Evolutionary conservation across 2,888 invertebrate genomes (phyloP).

Genomic region (Tetanocera ferruginea): DNA sequence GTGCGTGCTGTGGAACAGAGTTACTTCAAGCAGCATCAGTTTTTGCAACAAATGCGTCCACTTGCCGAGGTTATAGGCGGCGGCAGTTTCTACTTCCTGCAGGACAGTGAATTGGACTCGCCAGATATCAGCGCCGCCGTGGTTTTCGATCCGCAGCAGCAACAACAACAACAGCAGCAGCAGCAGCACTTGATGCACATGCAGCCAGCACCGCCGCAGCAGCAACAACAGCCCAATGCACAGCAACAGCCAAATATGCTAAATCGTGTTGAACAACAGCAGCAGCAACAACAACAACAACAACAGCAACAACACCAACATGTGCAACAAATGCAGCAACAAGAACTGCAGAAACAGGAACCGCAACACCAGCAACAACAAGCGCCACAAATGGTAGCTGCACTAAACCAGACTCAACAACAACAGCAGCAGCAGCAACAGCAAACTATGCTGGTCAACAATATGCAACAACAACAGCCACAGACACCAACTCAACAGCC

Average conservation of each 20-base stretch:
- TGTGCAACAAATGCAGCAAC: slow-evolving; percentile 35
- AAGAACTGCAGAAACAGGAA: slow-evolving; percentile 33
- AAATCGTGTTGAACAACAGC: slow-evolving; percentile 38
- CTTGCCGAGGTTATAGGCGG: slow-evolving; percentile 83
- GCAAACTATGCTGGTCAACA: slow-evolving; percentile 34
- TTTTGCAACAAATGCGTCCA: slow-evolving; percentile 74
- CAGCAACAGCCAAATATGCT: slow-evolving; percentile 9
- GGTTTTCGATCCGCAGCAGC: slow-evolving; percentile 52
- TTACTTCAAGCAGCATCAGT: slow-evolving; percentile 75
- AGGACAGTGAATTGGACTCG: slow-evolving; percentile 91
- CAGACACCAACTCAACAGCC: slow-evolving; percentile 68
- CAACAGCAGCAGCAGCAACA: slow-evolving; percentile 38
- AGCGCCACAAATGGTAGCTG: slow-evolving; percentile 34
- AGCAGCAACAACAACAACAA: slow-evolving; percentile 45
- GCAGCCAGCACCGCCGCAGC: slow-evolving; percentile 45
- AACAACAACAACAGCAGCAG: slow-evolving; percentile 49
- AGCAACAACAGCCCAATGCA: slow-evolving; percentile 50
- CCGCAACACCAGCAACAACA: slow-evolving; percentile 36
- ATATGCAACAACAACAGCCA: slow-evolving; percentile 44
- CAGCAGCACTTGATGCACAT: slow-evolving; percentile 40
- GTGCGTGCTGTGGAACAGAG: slow-evolving; percentile 76
- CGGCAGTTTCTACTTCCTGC: slow-evolving; percentile 85
- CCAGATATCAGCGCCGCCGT: slow-evolving; percentile 70
- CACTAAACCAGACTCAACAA: slow-evolving; percentile 44
- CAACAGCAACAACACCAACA: slow-evolving; percentile 36